Conservation (phyloP, 2,888 invertebrate genomes). For the Tetragonula carbonaria region DNA sequence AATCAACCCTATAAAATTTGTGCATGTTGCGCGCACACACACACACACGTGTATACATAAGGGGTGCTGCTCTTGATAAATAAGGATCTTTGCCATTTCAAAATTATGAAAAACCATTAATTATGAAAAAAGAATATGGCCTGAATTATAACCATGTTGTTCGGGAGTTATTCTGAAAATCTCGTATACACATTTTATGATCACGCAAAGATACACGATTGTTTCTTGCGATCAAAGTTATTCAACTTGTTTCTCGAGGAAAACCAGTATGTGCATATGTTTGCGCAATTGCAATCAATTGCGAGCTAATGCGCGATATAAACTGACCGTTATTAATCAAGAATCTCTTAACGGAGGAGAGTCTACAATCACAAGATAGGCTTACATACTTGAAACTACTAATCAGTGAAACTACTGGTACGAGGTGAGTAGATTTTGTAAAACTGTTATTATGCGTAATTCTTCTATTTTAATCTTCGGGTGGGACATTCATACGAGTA, state of each 20-base stretch:
- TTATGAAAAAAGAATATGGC: background rate
- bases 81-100: background rate
- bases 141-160: background rate
- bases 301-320: conserved; percentile 74
- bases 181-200: background rate
- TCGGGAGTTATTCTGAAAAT: conserved; percentile 25
- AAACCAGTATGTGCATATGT: conserved; percentile 67
- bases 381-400: conserved; percentile 83
- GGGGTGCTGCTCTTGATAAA: background rate
- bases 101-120: background rate
- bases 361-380: conserved; percentile 82
- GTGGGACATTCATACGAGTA: conserved; percentile 73
- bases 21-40: background rate
- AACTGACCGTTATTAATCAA: conserved; percentile 74
- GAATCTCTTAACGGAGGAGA: conserved; percentile 81
- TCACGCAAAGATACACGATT: conserved; percentile 37
- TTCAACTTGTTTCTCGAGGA: conserved; percentile 66
- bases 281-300: conserved; percentile 62
- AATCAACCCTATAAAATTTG: background rate
- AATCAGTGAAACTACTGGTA: conserved; percentile 79
- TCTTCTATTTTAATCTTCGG: conserved; percentile 77
- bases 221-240: conserved; percentile 50
- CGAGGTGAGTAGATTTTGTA: conserved; percentile 83
- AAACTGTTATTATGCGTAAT: conserved; percentile 81
- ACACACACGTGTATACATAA: background rate